Evolutionary conservation across 2,113 vertebrate species (phyloP), one percentile per base, ranked within the genome.

Genomic region (Takifugu bimaculatus): DNA sequence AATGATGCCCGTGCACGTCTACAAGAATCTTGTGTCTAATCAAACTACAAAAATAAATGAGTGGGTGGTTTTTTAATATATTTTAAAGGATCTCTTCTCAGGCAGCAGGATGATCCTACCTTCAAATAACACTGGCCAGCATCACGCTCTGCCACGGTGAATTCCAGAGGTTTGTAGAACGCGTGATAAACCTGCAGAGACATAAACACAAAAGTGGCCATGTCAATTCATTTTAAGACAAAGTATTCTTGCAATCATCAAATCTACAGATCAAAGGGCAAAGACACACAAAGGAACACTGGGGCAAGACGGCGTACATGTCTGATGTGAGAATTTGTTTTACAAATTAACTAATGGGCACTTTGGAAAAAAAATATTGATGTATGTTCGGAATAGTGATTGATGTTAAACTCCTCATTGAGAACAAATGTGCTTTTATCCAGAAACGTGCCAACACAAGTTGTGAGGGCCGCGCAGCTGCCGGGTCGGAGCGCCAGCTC

Each of bases 161-260:
- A 99, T 74, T 99, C 97, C 70, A 99, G 82, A 0, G 97, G 96
- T 73, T 94, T 98, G 77, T 97, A 99, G 84, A 93, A 94, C 0
- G 97, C 95, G 5, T 99, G 96, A 73, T 92, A 99, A 1, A 98
- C 93, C 96, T 99, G 75, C 59, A 57, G 32, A 67, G 47, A 80
- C 6, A 47, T 0, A 60, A 28, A 76, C 44, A 58, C 25, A 70
- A 12, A 65, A n/a, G 13, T 20, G 20, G 20, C 20, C 20, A 20
- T 20, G 20, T 20, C 20, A 20, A 20, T 20, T 20, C 20, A 20
- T 20, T 20, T 20, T 20, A 20, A 20, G 20, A 20, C 20, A 20
- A 20, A 20, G 20, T 20, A 20, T 20, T 20, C 20, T 20, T 20
- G 20, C 20, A 20, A 39, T 9, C 6, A 11, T 39, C 7, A 39